A percentile compares a stretch with the other conserved stretches of the same genome.
These are phyloP conservation scores for Gnatocerus cornutus DNA, from an alignment of 2,888 invertebrate genomes.

Conservation along the genomic window DNA sequence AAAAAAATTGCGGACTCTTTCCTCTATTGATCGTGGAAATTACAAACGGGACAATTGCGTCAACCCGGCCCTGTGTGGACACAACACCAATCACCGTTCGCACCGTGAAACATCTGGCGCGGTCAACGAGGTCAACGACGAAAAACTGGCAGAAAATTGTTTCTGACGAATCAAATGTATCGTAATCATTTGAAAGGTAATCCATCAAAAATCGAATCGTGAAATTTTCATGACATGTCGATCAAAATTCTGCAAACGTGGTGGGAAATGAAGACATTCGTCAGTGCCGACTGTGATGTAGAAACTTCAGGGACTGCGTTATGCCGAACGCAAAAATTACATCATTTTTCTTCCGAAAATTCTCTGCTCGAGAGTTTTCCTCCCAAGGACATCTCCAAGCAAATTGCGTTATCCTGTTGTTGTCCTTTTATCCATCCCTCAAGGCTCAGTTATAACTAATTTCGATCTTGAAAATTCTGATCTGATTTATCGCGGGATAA, in stretches of 20 bases:
- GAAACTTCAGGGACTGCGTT: constrained; percentile 15
- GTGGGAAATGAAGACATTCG: constrained; percentile 27
- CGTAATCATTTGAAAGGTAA: constrained; percentile 16
- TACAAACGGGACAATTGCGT: too few species aligned
- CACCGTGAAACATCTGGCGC: too few species aligned
- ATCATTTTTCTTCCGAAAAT: constrained; percentile 25
- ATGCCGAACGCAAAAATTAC: constrained; percentile 31
- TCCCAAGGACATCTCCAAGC: constrained; percentile 18
- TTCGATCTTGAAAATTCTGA: constrained; percentile 20
- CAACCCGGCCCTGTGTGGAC: background rate
- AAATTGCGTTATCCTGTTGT: constrained; percentile 37
- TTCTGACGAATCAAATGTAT: constrained; percentile 13
- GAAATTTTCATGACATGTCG: constrained; percentile 32
- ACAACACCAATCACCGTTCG: background rate
- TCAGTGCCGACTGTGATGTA: constrained; percentile 19
- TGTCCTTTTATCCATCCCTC: constrained; percentile 28
- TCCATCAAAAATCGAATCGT: constrained; percentile 32
- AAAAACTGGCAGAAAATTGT: background rate
- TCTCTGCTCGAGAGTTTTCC: constrained; percentile 2
- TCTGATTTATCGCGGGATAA: constrained; percentile 12
- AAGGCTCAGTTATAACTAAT: constrained; percentile 26
- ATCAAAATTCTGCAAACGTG: constrained; percentile 12
- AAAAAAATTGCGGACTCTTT: too few species aligned
- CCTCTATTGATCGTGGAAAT: too few species aligned
- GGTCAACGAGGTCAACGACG: background rate